phyloP scores from a whole-genome alignment of 23 tunicate genomes.

The Halocynthia roretzi region DNA sequence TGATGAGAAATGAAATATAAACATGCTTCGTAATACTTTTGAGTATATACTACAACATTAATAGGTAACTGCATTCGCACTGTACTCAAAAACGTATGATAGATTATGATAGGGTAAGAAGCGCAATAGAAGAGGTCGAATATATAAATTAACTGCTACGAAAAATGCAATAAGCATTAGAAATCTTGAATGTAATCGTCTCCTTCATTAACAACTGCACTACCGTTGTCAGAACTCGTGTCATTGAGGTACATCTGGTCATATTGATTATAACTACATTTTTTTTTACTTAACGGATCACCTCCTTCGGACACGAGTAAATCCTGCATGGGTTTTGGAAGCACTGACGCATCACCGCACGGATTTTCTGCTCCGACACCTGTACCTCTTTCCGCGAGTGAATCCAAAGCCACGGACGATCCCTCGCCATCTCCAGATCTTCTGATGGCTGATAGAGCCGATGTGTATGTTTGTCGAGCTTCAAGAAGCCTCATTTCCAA shows the following conservation, averaged over 20 bases:
- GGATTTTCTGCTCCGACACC: slow-evolving; percentile 93
- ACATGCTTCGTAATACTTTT: no score
- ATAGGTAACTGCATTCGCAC: no score
- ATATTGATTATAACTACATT: slow-evolving; percentile 40
- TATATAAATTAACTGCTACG: no score
- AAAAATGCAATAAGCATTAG: slow-evolving; percentile 2
- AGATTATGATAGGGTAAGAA: no score
- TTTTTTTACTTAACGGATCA: not conserved
- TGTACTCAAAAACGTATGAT: no score
- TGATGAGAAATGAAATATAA: no score
- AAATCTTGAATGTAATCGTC: slow-evolving; percentile 81
- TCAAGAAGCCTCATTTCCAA: slow-evolving; percentile 71
- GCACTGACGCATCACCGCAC: slow-evolving; percentile 22
- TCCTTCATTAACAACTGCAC: slow-evolving; percentile 28
- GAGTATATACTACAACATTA: no score
- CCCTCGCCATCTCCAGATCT: slow-evolving; percentile 31
- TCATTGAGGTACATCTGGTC: slow-evolving; percentile 60
- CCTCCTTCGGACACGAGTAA: slow-evolving; percentile 25
- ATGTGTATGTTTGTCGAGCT: slow-evolving; percentile 61
- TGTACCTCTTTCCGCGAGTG: slow-evolving; percentile 60
- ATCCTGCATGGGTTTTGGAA: slow-evolving; percentile 76
- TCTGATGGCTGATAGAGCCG: slow-evolving; percentile 26
- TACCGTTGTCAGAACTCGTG: slow-evolving; percentile 34
- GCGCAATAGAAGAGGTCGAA: no score
- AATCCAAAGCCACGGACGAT: slow-evolving; percentile 38